These are phyloP conservation scores for Phalacrocorax brasilianus DNA, from an alignment of 2,113 vertebrate genomes.

Conservation along the genomic window DNA sequence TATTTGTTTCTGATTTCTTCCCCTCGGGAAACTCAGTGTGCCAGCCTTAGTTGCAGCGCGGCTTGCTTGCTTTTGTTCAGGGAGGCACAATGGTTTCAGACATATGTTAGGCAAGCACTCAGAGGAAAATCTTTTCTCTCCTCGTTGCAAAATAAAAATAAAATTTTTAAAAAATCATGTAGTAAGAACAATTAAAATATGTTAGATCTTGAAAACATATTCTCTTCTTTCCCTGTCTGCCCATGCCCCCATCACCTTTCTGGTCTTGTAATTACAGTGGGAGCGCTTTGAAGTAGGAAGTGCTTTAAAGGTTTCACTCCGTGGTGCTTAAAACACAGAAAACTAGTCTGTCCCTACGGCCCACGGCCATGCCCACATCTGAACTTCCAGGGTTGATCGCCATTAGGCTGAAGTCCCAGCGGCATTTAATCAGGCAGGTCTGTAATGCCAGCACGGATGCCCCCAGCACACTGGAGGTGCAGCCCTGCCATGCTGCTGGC, in stretches of 20 bases:
- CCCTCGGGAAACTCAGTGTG: background rate
- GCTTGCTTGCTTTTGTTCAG: background rate
- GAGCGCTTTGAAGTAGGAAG: background rate
- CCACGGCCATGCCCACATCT: background rate
- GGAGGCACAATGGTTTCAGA: background rate
- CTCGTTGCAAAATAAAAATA: background rate
- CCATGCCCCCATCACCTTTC: background rate
- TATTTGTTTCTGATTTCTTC: background rate
- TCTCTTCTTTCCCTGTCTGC: background rate
- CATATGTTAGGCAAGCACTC: background rate
- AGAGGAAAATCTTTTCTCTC: background rate
- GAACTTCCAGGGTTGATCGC: background rate
- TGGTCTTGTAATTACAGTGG: background rate
- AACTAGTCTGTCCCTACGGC: background rate
- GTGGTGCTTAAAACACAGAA: background rate
- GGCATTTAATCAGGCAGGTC: background rate
- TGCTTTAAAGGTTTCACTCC: background rate
- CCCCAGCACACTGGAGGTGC: accelerated
- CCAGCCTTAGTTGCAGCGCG: background rate
- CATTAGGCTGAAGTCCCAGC: background rate
- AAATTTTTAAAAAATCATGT: background rate
- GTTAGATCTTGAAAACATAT: background rate
- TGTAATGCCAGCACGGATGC: accelerated
- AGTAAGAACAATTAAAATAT: background rate
- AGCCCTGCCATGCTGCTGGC: background rate